phyloP scores from a whole-genome alignment of 2,888 invertebrate genomes.

The Hyles lineata region DNA sequence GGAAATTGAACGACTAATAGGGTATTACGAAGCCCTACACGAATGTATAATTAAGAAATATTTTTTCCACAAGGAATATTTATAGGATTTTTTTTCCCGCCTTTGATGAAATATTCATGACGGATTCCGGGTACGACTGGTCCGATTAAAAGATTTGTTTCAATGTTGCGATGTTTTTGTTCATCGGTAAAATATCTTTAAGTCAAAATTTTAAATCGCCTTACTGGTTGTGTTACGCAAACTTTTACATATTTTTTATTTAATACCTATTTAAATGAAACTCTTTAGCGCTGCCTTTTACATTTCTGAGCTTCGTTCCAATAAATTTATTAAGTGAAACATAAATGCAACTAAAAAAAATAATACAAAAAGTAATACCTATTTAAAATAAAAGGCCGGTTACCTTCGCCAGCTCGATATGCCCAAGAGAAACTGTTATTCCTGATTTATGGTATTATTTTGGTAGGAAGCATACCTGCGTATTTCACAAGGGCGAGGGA shows the following conservation, averaged over 20 bases:
- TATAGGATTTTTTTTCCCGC: not conserved
- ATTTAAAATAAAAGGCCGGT: not conserved
- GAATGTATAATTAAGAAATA: not conserved
- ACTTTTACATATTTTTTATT: too few relatives aligned
- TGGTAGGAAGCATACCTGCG: not conserved
- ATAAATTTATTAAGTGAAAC: too few relatives aligned
- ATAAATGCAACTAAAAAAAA: too few relatives aligned
- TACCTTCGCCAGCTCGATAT: not conserved
- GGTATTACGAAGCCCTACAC: constrained; percentile 4
- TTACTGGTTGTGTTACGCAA: too few relatives aligned
- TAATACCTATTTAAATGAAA: too few relatives aligned
- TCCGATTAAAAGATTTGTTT: too few relatives aligned
- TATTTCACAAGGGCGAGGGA: not conserved
- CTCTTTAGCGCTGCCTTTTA: too few relatives aligned
- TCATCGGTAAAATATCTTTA: too few relatives aligned
- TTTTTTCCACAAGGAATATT: constrained; percentile 13
- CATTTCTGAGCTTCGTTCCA: too few relatives aligned
- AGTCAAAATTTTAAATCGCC: too few relatives aligned
- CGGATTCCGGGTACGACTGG: not conserved
- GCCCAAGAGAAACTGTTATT: not conserved
- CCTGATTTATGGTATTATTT: constrained; percentile 12
- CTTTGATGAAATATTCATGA: not conserved
- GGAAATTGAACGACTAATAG: constrained; percentile 12
- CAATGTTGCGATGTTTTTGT: too few relatives aligned
- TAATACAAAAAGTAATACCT: too few relatives aligned